Percentiles rank a stretch among this genome's conserved stretches.
Conservation (phyloP, 2,888 invertebrate genomes). For the Andrena haemorrhoa region DNA sequence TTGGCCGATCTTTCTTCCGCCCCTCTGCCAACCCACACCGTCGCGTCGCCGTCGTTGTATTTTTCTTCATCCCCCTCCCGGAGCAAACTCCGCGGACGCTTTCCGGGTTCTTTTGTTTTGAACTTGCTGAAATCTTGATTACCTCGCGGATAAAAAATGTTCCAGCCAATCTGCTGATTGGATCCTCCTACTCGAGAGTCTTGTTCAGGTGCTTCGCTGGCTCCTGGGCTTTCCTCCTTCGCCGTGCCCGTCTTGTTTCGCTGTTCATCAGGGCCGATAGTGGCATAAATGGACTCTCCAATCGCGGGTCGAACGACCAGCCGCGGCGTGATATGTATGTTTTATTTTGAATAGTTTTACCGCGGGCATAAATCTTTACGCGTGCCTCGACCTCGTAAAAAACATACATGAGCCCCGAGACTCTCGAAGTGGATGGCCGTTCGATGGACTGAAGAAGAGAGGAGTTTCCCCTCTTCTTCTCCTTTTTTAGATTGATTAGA, state of each 20-base stretch:
- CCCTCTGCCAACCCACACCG: too few species aligned
- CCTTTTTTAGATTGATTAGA: background rate
- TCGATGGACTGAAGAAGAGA: background rate
- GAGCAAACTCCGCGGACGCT: conserved; percentile 10
- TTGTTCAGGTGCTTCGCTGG: conserved; percentile 8
- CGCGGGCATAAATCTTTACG: conserved; percentile 34
- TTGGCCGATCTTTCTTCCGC: conserved; percentile 8
- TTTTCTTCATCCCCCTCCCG: background rate
- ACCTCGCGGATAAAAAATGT: conserved; percentile 34
- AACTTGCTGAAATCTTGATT: conserved; percentile 59
- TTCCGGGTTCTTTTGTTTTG: conserved; percentile 43
- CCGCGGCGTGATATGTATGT: background rate
- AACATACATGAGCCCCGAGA: conserved; percentile 29
- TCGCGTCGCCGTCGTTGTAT: conserved; percentile 3
- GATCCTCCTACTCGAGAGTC: conserved; percentile 24
- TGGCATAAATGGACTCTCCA: conserved; percentile 17
- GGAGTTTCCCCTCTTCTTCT: background rate
- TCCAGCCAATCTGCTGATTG: conserved; percentile 52
- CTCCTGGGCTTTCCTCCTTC: background rate
- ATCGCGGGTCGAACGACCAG: background rate
- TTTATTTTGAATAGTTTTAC: conserved; percentile 36
- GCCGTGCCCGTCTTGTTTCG: background rate
- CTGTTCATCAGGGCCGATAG: conserved; percentile 8
- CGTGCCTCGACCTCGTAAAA: conserved; percentile 21
- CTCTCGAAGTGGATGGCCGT: conserved; percentile 2